Evolutionary conservation across 2,888 invertebrate genomes (phyloP).

Genomic region (Creontiades dilutus): DNA sequence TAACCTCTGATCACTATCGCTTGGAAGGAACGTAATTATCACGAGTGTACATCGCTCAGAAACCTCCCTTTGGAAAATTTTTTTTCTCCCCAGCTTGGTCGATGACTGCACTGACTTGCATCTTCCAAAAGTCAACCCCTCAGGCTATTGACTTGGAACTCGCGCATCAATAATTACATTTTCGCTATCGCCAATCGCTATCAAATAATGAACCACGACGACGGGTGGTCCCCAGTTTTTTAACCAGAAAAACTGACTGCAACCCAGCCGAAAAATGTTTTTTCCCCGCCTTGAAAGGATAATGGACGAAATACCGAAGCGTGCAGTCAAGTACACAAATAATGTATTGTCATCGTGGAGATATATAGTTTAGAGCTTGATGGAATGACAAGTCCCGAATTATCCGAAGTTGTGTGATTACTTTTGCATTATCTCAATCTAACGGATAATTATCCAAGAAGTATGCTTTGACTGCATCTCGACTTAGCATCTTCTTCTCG

Average conservation of each 20-base stretch:
- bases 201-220: constrained; percentile 11
- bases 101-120: constrained; percentile 20
- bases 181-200: constrained; percentile 3
- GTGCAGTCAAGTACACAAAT: neutral
- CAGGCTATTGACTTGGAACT: constrained; percentile 19
- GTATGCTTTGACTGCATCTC: neutral
- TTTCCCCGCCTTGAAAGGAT: neutral
- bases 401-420: neutral
- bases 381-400: neutral
- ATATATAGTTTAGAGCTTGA: neutral
- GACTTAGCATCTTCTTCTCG: neutral
- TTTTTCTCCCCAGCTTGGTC: neutral
- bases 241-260: neutral
- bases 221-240: neutral
- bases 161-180: constrained; percentile 20
- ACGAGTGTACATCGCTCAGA: neutral
- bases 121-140: constrained; percentile 8
- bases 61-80: neutral
- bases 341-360: neutral
- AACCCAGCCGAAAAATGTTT: neutral
- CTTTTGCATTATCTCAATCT: neutral
- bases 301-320: neutral
- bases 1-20: neutral
- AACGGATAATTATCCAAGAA: neutral
- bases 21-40: neutral